Conservation (phyloP, 35 echinoderm and acorn worm species). For the Apostichopus parvimensis region DNA sequence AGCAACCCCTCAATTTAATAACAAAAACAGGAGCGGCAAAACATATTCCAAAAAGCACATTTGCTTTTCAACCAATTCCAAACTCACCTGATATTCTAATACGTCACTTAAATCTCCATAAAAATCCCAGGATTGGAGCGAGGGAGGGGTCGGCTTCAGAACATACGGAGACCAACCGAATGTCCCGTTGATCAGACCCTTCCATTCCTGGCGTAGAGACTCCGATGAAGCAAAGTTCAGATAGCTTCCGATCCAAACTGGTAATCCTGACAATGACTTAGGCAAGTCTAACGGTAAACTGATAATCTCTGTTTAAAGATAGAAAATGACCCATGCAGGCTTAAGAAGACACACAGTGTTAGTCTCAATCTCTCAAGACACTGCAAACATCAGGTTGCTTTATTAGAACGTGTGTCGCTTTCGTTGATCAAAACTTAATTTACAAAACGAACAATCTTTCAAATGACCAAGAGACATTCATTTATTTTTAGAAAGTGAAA, state of each 20-base stretch:
- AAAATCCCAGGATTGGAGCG: slow-evolving; percentile 86
- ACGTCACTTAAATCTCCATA: slow-evolving; percentile 78
- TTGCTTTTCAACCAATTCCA: too few relatives aligned
- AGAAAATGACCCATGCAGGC: too few relatives aligned
- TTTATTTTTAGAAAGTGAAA: too few relatives aligned
- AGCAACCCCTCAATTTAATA: too few relatives aligned
- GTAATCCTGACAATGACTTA: slow-evolving; percentile 37
- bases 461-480: too few relatives aligned
- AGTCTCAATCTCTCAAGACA: too few relatives aligned
- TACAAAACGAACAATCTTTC: too few relatives aligned
- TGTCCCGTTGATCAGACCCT: slow-evolving; percentile 80
- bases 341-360: too few relatives aligned
- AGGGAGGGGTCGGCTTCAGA: slow-evolving; percentile 72
- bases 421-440: background rate
- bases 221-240: slow-evolving; percentile 76
- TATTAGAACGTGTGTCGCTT: background rate
- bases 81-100: slow-evolving; percentile 76
- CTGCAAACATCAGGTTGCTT: too few relatives aligned
- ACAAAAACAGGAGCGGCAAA: too few relatives aligned
- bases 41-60: too few relatives aligned
- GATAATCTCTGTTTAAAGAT: background rate
- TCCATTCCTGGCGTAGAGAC: slow-evolving; percentile 74
- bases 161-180: slow-evolving; percentile 87
- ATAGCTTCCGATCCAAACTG: slow-evolving; percentile 93
- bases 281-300: slow-evolving; percentile 67